phyloP scores from a whole-genome alignment of 2,888 invertebrate species.

The Notodonta ziczac region DNA sequence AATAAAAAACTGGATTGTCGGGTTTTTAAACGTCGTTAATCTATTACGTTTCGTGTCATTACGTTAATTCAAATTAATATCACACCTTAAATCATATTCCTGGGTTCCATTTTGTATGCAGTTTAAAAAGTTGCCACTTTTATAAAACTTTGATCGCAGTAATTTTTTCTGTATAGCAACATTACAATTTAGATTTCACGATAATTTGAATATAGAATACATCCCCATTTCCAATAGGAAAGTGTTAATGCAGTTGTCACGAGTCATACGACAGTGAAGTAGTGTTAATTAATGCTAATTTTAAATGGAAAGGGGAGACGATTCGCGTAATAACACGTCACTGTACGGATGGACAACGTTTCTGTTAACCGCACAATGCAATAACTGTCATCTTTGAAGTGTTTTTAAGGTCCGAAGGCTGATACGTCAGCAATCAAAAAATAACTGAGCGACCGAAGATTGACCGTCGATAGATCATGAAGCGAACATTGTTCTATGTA shows the following conservation, averaged over 20 bases:
- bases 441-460: too few relatives aligned
- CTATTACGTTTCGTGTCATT: slow-evolving; percentile 33
- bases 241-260: slow-evolving; percentile 18
- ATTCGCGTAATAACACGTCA: slow-evolving; percentile 32
- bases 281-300: slow-evolving; percentile 27
- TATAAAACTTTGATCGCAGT: not conserved
- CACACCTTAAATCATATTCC: slow-evolving; percentile 27
- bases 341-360: slow-evolving; percentile 25
- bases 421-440: too few relatives aligned
- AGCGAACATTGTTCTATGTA: too few relatives aligned
- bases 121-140: not conserved
- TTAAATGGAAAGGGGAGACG: slow-evolving; percentile 16
- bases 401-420: not conserved
- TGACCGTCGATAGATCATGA: not conserved
- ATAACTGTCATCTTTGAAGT: not conserved
- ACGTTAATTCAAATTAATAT: slow-evolving; percentile 29
- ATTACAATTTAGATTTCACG: slow-evolving; percentile 22
- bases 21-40: slow-evolving; percentile 38
- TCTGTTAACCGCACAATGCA: slow-evolving; percentile 32
- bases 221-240: slow-evolving; percentile 18
- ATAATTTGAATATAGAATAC: slow-evolving; percentile 23
- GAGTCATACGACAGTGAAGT: slow-evolving; percentile 11
- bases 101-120: not conserved
- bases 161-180: not conserved
- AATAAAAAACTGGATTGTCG: slow-evolving; percentile 40